Evolutionary conservation across 2,797 vertebrate genomes (phyloP).

Genomic region (Gadopsis bispinosus): DNA sequence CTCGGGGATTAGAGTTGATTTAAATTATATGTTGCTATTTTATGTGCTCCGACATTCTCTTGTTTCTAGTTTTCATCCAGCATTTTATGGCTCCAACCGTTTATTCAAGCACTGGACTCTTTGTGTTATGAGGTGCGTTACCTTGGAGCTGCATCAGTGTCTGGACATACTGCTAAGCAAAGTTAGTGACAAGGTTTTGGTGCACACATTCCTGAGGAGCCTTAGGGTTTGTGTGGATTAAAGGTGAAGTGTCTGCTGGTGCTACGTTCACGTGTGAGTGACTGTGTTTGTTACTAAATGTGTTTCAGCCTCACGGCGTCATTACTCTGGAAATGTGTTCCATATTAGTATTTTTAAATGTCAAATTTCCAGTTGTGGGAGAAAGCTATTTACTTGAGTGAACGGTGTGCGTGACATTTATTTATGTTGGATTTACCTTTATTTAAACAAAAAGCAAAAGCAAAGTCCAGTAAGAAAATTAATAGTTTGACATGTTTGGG

Average conservation of each 20-base stretch:
- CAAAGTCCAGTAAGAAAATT: background rate
- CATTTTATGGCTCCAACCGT: background rate
- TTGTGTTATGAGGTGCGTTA: background rate
- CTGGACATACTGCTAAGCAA: slow-evolving; percentile 17
- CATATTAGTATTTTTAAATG: background rate
- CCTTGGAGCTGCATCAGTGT: slow-evolving; percentile 35
- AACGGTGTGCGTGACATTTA: background rate
- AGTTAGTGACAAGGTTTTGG: background rate
- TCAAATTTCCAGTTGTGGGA: background rate
- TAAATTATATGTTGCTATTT: background rate
- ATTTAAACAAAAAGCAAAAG: background rate
- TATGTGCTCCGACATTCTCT: too few species aligned
- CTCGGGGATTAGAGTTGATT: background rate
- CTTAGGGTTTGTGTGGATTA: background rate
- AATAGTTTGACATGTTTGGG: background rate
- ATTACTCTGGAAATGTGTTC: background rate
- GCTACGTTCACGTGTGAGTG: background rate
- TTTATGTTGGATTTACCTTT: background rate
- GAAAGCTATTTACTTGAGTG: background rate
- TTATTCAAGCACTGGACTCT: background rate
- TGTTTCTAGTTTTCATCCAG: background rate
- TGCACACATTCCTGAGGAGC: slow-evolving; percentile 8
- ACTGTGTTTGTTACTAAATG: background rate
- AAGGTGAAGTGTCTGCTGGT: background rate
- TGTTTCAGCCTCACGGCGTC: background rate